These are phyloP conservation scores for Sinohyriopsis cumingii DNA, from an alignment of 2,888 invertebrate species.

Conservation along the genomic window DNA sequence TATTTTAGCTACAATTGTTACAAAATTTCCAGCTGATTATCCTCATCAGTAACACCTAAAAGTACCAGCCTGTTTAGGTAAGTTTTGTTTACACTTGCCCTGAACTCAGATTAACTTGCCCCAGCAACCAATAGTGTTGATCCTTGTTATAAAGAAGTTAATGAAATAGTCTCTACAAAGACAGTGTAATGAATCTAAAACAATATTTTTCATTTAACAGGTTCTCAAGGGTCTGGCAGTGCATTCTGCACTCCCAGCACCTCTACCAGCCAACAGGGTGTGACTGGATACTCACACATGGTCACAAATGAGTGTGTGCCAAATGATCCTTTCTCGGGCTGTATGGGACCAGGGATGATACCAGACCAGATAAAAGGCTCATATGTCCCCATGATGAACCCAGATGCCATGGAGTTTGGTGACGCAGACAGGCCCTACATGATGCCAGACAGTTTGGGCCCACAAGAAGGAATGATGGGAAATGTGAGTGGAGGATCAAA, in stretches of 20 bases:
- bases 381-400: conserved; percentile 67
- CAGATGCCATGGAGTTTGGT: conserved; percentile 46
- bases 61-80: no score
- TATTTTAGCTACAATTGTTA: no score
- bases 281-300: conserved; percentile 32
- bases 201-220: conserved; percentile 21
- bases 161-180: neutral
- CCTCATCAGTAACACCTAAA: no score
- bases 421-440: conserved; percentile 33
- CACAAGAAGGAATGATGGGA: conserved; percentile 41
- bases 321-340: conserved; percentile 55
- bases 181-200: neutral
- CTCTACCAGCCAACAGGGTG: conserved; percentile 50
- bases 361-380: conserved; percentile 51
- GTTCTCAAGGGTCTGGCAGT: conserved; percentile 64
- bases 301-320: conserved; percentile 53
- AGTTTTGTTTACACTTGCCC: no score
- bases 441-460: conserved; percentile 34
- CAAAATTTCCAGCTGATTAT: no score
- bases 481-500: conserved; percentile 37
- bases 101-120: no score
- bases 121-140: no score
- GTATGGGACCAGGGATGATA: conserved; percentile 57
- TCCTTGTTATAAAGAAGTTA: no score
- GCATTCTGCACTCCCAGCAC: conserved; percentile 60